These are phyloP conservation scores for Epinephelus awoara DNA, from an alignment of 2,797 vertebrate species.

Conservation along the genomic window DNA sequence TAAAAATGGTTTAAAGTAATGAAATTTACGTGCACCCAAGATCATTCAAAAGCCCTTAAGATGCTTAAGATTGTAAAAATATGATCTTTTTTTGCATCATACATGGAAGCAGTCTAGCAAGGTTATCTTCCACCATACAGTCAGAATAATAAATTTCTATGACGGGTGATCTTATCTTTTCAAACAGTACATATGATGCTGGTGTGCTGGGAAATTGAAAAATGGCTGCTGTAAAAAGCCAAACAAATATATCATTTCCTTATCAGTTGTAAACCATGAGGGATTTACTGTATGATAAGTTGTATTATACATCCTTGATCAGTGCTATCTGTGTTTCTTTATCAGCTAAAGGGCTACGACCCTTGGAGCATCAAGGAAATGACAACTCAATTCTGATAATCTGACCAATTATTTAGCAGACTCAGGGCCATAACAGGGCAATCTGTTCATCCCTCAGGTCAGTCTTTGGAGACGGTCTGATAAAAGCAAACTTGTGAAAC, in stretches of 20 bases:
- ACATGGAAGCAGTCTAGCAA: conserved; percentile 24
- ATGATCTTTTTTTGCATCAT: conserved; percentile 20
- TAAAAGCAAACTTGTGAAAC: conserved; percentile 28
- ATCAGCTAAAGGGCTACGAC: conserved; percentile 42
- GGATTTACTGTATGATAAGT: conserved; percentile 52
- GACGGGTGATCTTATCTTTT: conserved; percentile 55
- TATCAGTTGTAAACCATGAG: conserved; percentile 47
- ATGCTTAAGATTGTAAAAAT: conserved; percentile 31
- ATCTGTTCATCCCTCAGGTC: conserved; percentile 40
- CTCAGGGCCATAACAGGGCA: conserved; percentile 13
- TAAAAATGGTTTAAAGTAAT: conserved; percentile 1
- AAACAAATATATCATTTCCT: conserved; percentile 47
- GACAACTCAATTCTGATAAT: conserved; percentile 63
- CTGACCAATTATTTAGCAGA: conserved; percentile 54
- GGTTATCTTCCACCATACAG: conserved; percentile 43
- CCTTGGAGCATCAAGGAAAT: conserved; percentile 49
- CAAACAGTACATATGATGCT: conserved; percentile 22
- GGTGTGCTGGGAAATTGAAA: conserved; percentile 48
- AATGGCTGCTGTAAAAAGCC: conserved; percentile 41
- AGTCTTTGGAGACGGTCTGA: conserved; percentile 29
- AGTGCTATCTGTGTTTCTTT: conserved; percentile 32
- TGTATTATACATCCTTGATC: conserved; percentile 50
- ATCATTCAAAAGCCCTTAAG: conserved; percentile 23
- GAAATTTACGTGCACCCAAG: not conserved
- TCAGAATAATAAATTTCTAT: conserved; percentile 36